Base-by-base conservation (phyloP, 2,797 vertebrate species). In the Spheniscus humboldti region DNA sequence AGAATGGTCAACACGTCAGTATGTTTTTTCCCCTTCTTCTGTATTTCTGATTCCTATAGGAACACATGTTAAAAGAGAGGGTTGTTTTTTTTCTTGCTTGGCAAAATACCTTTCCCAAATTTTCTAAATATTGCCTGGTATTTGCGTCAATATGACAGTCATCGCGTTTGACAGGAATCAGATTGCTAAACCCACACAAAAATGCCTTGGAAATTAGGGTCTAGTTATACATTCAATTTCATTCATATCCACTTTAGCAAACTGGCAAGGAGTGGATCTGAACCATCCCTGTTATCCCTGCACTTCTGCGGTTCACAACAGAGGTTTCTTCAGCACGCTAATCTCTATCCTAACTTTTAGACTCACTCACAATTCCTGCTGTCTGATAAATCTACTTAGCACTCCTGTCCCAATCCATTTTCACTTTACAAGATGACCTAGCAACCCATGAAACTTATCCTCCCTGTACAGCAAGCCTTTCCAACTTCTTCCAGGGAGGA, bases 111-210 rank as follows among this genome's bases (percentile, higher is more conserved):
- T 95, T 91, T 64, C 57, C 84, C 35, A 59, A 91, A 80, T 94
- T 95, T 93, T 94, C 93, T 91, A 95, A 94, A 88, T 93, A 88
- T 86, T 96, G 86, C 63, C 59, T 57, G 79, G 76, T 90, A 66
- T 94, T 95, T 97, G 39, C 78, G 78, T 95, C 96, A 97, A 52
- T 92, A 11, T 64, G 78, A 96, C 85, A 94, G 82, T 63, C 91
- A 92, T 62, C 60, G 76, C 82, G 82, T 81, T 86, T 97, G 95
- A 94, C 87, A 96, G 82, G 69, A 97, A 94, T 96, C 92, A 93
- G 79, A 96, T 22, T 88, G 92, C 91, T 96, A 81, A 97, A 96
- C 82, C 89, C 92, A 79, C 91, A 91, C 50, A 90, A 81, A 95
- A 97, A 96, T 64, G 28, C 92, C 84, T 88, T 96, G 87, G 87